Evolutionary conservation across 2,888 invertebrate genomes (phyloP).

Genomic region (Nephrotoma guestfalica): DNA sequence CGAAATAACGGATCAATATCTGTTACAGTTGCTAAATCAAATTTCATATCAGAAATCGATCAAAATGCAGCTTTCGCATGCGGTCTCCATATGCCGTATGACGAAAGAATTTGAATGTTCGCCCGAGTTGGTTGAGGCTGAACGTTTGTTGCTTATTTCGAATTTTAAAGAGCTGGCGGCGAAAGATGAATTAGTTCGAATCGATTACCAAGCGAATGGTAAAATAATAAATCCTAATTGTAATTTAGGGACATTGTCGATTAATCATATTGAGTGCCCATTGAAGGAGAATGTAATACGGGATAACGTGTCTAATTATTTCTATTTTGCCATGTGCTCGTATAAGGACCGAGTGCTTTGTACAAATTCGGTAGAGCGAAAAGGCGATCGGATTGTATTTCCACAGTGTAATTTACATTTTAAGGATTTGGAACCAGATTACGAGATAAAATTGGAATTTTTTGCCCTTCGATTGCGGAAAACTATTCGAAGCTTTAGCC

Average conservation of each 20-base stretch:
- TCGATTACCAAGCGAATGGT: slow-evolving; percentile 7
- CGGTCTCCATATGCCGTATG: slow-evolving; percentile 32
- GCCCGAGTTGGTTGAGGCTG: slow-evolving; percentile 37
- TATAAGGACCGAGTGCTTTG: slow-evolving; percentile 25
- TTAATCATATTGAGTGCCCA: slow-evolving; percentile 24
- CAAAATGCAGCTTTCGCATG: slow-evolving; percentile 31
- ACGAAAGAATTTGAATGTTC: slow-evolving; percentile 33
- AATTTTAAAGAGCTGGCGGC: slow-evolving; percentile 16
- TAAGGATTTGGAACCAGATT: slow-evolving; percentile 23
- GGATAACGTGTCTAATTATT: slow-evolving; percentile 29
- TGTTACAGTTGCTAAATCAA: slow-evolving; percentile 9
- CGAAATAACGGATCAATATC: slow-evolving; percentile 21
- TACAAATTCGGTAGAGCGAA: slow-evolving; percentile 26
- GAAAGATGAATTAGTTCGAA: slow-evolving; percentile 7
- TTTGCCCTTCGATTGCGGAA: slow-evolving; percentile 34
- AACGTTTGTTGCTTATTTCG: slow-evolving; percentile 33
- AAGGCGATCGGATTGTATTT: slow-evolving; percentile 22
- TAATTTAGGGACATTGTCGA: slow-evolving; percentile 15
- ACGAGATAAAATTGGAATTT: slow-evolving; percentile 32
- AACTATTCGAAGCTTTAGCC: slow-evolving; percentile 17
- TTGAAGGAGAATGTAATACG: slow-evolving; percentile 21
- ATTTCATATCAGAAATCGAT: slow-evolving; percentile 18
- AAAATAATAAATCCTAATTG: slow-evolving; percentile 1
- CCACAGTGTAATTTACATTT: slow-evolving; percentile 28
- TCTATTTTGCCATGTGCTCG: slow-evolving; percentile 28